Evolutionary conservation across 2,888 invertebrate species (phyloP), one percentile per base, ranked within the genome.

Genomic region (Mythimna impura): DNA sequence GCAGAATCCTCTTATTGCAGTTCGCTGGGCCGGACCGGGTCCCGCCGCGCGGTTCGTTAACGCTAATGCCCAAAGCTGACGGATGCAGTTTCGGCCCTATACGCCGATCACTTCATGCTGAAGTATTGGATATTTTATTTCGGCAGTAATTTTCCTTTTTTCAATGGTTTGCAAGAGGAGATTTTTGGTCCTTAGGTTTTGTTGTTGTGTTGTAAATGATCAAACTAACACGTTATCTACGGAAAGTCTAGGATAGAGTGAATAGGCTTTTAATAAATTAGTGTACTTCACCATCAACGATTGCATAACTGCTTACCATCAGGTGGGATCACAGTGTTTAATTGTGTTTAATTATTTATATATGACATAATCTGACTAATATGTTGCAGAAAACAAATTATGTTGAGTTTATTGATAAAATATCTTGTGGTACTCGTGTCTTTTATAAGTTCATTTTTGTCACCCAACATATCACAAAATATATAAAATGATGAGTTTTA

Each of bases 1-100:
- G 93, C 92, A 92, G 91, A 95, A 96, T 95, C 95, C 95, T 95
- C 95, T 96, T 95, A 96, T 94, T 95, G 96, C 96, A 95, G 94
- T 85, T 93, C 94, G 94, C 88, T 95, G 95, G 93, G 89, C 93
- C 89, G 91, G 78, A 76, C 82, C 84, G 88, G 87, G 88, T 86
- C 89, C 85, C 83, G 71, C 64, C 81, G 79, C 69, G 76, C 91
- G 93, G 89, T 93, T 95, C 95, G 95, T 95, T 94, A 94, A 89
- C 93, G 91, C 83, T 92, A 92, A 93, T 91, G 88, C 91, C 85
- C 81, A 81, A 89, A 92, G 93, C 94, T 94, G 93, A 94, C 92
- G 93, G 91, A 91, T 95, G 95, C 95, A 96, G 93, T 96, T 95
- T 95, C 93, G 87, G 92, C 87, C 89, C 89, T 88, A 84, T 81